A percentile compares a stretch with the other conserved stretches of the same genome.
Conservation (phyloP, 2,797 vertebrate species). For the Phoeniculus purpureus region DNA sequence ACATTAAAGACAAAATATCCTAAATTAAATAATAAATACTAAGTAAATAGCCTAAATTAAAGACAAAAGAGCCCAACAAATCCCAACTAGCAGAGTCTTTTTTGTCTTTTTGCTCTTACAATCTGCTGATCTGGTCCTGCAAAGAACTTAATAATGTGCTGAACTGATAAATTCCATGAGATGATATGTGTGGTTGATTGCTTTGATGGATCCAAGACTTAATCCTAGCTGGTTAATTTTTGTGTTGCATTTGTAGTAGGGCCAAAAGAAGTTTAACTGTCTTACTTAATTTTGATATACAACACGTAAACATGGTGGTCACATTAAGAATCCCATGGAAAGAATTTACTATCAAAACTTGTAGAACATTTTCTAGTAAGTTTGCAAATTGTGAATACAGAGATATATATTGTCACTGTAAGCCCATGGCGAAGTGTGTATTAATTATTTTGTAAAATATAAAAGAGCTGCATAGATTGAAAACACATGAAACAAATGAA, state of each 20-base stretch:
- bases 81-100: background rate
- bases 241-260: background rate
- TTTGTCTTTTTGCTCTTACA: background rate
- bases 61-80: rapidly evolving
- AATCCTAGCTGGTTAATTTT: background rate
- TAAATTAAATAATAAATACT: background rate
- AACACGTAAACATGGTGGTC: background rate
- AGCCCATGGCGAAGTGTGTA: background rate
- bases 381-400: background rate
- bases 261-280: background rate
- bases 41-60: background rate
- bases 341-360: background rate
- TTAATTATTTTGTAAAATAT: background rate
- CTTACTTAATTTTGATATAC: background rate
- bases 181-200: background rate
- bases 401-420: background rate
- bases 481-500: background rate
- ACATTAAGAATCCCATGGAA: background rate
- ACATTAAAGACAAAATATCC: background rate
- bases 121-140: background rate
- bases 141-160: background rate
- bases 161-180: background rate
- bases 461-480: background rate
- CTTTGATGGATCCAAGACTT: background rate
- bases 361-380: background rate